Conservation (phyloP, 1,140 invertebrate genomes). For the Drosophila parvula region DNA sequence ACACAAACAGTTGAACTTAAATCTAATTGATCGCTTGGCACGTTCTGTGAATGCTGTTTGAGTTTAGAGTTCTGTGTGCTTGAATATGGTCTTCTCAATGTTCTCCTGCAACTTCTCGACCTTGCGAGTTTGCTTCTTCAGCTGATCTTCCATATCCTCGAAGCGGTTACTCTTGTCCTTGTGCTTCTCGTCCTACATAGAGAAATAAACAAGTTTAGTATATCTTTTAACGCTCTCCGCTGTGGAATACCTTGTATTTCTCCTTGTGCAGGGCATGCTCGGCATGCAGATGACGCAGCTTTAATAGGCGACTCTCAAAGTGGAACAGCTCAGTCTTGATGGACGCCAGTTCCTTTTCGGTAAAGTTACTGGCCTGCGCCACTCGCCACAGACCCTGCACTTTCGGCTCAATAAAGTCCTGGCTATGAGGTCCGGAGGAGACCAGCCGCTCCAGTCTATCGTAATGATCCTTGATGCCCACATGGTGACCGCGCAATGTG, state of each 20-base stretch:
- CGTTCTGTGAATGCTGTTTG: conserved; percentile 9
- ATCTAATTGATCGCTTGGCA: conserved; percentile 70
- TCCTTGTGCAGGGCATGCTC: conserved; percentile 89
- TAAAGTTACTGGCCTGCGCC: conserved; percentile 92
- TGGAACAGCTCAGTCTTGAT: conserved; percentile 94
- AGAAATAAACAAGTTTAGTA: background rate
- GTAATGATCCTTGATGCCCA: conserved; percentile 91
- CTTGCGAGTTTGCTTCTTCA: conserved; percentile 92
- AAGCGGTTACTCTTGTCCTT: conserved; percentile 87
- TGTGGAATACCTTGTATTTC: conserved; percentile 85
- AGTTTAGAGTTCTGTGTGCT: conserved; percentile 89
- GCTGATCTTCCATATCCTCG: conserved; percentile 88
- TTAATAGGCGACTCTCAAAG: conserved; percentile 93
- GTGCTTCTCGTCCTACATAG: conserved; percentile 85
- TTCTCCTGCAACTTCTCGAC: conserved; percentile 94
- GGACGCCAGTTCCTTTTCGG: conserved; percentile 91
- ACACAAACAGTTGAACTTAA: conserved; percentile 33
- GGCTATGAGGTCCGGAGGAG: conserved; percentile 88
- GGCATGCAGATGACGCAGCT: conserved; percentile 91
- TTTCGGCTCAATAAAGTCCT: conserved; percentile 95
- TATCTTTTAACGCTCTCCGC: background rate
- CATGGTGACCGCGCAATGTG: conserved; percentile 90
- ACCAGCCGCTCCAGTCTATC: conserved; percentile 90
- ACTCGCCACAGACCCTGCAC: conserved; percentile 94
- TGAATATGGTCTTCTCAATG: conserved; percentile 91